Base-by-base conservation (phyloP, 2,888 invertebrate genomes). In the Digitonthophagus gazella region DNA sequence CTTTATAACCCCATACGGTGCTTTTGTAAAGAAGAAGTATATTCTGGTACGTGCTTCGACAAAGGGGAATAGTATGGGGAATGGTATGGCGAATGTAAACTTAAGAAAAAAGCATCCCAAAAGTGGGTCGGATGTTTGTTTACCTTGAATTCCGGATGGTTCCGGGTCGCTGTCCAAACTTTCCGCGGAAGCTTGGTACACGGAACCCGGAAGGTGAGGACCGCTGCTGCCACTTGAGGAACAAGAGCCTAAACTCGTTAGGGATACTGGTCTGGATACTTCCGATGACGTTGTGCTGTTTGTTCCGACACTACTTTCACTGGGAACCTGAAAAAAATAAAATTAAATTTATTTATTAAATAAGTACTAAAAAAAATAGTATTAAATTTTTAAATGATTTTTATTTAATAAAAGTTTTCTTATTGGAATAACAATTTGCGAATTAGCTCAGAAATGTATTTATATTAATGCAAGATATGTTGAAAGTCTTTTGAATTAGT, bases 151-250 rank as follows among this genome's bases (percentile, higher is more conserved):
- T 68, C 80, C 82, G 18, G 80, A 83, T 74, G 89, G 85, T 76
- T 91, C 91, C 19, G 85, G 89, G 77, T 91, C 93, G 78, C 93
- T 92, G 75, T 91, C 94, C 75, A 95, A 84, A 75, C 94, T 94
- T 81, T 95, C 96, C 66, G 93, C 93, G 44, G 94, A 95, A 67
- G 95, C 95, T 79, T 95, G 84, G 82, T 95, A 95, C 14, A 93
- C 92, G 56, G 90, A 91, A 75, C 89, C 89, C 74, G 90, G 86
- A 76, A 89, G 87, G 74, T 87, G 87, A 57, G 87, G 87, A 66
- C 88, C 89, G 76, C 87, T 89, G 74, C 83, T 81, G 72, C 87
- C 87, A 3, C 87, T 88, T 0, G 89, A 91, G 69, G 90, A 90
- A 0, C 91, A 90, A 4, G 92, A 92, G 8, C 91, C 90, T 76